phyloP scores from a whole-genome alignment of 2,888 invertebrate species.

The Coleophora flavipennella region DNA sequence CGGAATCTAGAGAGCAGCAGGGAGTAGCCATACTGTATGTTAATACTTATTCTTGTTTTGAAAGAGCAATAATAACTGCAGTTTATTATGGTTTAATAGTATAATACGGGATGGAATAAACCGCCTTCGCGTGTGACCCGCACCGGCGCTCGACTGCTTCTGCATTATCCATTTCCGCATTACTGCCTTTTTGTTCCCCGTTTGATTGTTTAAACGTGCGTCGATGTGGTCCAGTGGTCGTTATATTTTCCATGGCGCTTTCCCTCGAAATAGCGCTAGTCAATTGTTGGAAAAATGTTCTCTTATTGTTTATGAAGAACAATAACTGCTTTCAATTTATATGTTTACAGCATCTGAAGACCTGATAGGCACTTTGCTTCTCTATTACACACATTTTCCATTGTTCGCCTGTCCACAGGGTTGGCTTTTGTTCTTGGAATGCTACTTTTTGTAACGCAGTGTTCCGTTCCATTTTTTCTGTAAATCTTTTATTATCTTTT shows the following conservation, averaged over 20 bases:
- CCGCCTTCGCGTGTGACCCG: slow-evolving; percentile 8
- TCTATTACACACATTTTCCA: slow-evolving; percentile 46
- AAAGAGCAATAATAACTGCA: too few species aligned
- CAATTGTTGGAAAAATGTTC: slow-evolving; percentile 67
- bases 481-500: neutral
- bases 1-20: too few species aligned
- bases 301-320: slow-evolving; percentile 68
- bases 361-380: slow-evolving; percentile 58
- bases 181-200: slow-evolving; percentile 67
- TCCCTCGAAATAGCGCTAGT: slow-evolving; percentile 66
- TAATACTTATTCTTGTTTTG: too few species aligned
- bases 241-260: slow-evolving; percentile 61
- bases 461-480: slow-evolving; percentile 7
- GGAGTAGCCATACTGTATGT: too few species aligned
- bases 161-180: slow-evolving; percentile 69
- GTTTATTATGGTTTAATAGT: too few species aligned
- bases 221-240: slow-evolving; percentile 64
- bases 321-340: slow-evolving; percentile 66
- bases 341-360: slow-evolving; percentile 66
- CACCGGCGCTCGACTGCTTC: slow-evolving; percentile 21
- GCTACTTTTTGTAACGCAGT: slow-evolving; percentile 10
- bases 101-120: too few species aligned
- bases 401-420: slow-evolving; percentile 34
- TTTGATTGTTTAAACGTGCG: slow-evolving; percentile 71
- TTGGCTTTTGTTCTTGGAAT: slow-evolving; percentile 30